phyloP scores from a whole-genome alignment of 2,888 invertebrate species.

The Brenthis daphne region DNA sequence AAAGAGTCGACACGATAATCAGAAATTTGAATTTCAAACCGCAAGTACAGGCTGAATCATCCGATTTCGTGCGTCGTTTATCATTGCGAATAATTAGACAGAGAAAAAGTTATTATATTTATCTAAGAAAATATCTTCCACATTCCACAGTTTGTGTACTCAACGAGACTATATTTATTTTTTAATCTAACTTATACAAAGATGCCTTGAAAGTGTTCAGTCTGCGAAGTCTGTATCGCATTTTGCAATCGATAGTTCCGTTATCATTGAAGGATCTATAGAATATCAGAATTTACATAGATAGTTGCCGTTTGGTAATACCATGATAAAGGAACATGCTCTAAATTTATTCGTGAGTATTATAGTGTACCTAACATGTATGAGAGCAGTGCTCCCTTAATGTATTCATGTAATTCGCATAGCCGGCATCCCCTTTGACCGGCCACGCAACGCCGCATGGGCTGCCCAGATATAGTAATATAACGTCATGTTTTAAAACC shows the following conservation, averaged over 20 bases:
- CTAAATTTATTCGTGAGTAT: conserved; percentile 80
- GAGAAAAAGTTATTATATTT: conserved; percentile 66
- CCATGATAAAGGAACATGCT: conserved; percentile 74
- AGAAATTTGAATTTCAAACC: conserved; percentile 77
- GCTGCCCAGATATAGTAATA: conserved; percentile 77
- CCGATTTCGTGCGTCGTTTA: conserved; percentile 75
- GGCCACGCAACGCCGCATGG: conserved; percentile 80
- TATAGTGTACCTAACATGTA: conserved; percentile 75
- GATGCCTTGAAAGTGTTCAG: conserved; percentile 41
- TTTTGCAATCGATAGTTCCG: conserved; percentile 42
- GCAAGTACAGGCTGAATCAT: conserved; percentile 73
- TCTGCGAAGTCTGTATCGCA: conserved; percentile 40
- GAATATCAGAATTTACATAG: conserved; percentile 66
- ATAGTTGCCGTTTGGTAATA: conserved; percentile 65
- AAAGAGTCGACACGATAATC: conserved; percentile 74
- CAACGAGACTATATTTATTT: conserved; percentile 51
- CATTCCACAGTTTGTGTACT: conserved; percentile 44
- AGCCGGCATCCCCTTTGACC: conserved; percentile 82
- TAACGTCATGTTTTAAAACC: conserved; percentile 81
- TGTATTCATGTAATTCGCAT: conserved; percentile 83
- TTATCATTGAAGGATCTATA: conserved; percentile 60
- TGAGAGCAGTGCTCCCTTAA: conserved; percentile 75
- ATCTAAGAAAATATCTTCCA: conserved; percentile 34
- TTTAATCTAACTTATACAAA: conserved; percentile 43
- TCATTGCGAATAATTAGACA: conserved; percentile 74